phyloP scores from a whole-genome alignment of 64 coral and sea anemone genomes.

The Porites lutea region DNA sequence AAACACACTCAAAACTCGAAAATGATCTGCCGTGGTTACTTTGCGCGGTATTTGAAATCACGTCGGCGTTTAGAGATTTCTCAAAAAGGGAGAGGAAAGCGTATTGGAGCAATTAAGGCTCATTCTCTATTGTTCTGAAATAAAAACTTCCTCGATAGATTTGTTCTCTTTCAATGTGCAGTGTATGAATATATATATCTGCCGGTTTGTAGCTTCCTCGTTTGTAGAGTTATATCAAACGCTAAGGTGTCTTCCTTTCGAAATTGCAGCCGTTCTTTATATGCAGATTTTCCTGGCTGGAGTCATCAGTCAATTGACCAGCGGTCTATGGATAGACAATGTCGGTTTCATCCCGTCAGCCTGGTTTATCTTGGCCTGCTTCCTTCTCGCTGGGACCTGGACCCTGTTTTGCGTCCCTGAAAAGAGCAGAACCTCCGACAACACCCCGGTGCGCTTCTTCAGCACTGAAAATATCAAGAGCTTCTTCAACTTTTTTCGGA shows the following conservation, averaged over 20 bases:
- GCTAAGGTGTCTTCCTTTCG: neutral
- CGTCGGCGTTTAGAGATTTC: no score
- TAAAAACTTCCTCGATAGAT: no score
- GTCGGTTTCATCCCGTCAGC: conserved; percentile 73
- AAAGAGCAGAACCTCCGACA: conserved; percentile 3
- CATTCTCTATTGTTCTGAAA: no score
- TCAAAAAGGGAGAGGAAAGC: no score
- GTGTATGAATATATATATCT: no score
- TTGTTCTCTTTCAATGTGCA: no score
- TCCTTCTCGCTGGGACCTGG: conserved; percentile 48
- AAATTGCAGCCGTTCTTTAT: conserved; percentile 60
- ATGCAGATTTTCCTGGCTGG: conserved; percentile 80
- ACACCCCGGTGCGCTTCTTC: conserved; percentile 53
- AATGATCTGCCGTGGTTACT: no score
- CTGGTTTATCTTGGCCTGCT: conserved; percentile 77
- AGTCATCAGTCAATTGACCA: conserved; percentile 83
- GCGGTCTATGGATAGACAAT: conserved; percentile 82
- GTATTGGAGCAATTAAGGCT: no score
- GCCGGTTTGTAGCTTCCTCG: no score
- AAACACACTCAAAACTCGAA: no score
- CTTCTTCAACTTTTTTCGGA: conserved; percentile 53
- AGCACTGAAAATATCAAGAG: conserved; percentile 64
- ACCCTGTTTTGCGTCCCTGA: conserved; percentile 78
- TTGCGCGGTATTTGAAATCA: no score
- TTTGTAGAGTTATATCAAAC: neutral